Evolutionary conservation across 2,888 invertebrate species (phyloP), one percentile per base, ranked within the genome.

Genomic region (Dicyrtoma fusca): DNA sequence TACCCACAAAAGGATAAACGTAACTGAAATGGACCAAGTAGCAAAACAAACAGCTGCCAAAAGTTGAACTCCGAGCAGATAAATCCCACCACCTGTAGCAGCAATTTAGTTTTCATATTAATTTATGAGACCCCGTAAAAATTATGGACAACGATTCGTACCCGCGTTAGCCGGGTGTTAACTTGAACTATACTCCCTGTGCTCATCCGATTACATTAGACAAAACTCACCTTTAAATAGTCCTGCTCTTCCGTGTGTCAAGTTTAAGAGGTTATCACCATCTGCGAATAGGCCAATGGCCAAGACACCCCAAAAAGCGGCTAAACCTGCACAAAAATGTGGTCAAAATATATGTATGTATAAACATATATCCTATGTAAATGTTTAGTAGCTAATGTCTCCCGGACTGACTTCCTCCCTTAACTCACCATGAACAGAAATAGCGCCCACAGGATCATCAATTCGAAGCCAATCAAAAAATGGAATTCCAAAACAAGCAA

Each of bases 391-490:
- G n/a, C n/a, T n/a, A n/a, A n/a, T n/a, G n/a, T n/a, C n/a, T n/a
- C n/a, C n/a, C n/a, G n/a, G n/a, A n/a, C n/a, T n/a, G n/a, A n/a
- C n/a, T n/a, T 34, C 34, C 34, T 34, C 34, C 4, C 34, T 8
- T 5, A 34, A 34, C n/a, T 89, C 86, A 78, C 94, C 95, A 82
- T 95, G 95, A 1, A 95, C 95, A 0, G 95, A 88, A 14, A 92
- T 90, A 0, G 96, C 96, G 0, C 95, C 94, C 0, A 96, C 96
- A 0, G 96, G 96, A 83, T 94, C 94, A 82, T 96, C 96, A 0
- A 96, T 88, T 11, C 89, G 88, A 75, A 92, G 81, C 82, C 85
- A 87, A 83, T 95, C 94, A 77, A 95, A 88, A 13, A 94, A 82
- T 0, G 92, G 92, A 84, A 91, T 90, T 0, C 88, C 85, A 0